phyloP scores from a whole-genome alignment of 2,888 invertebrate genomes.

The Drosophila kambysellisi region DNA sequence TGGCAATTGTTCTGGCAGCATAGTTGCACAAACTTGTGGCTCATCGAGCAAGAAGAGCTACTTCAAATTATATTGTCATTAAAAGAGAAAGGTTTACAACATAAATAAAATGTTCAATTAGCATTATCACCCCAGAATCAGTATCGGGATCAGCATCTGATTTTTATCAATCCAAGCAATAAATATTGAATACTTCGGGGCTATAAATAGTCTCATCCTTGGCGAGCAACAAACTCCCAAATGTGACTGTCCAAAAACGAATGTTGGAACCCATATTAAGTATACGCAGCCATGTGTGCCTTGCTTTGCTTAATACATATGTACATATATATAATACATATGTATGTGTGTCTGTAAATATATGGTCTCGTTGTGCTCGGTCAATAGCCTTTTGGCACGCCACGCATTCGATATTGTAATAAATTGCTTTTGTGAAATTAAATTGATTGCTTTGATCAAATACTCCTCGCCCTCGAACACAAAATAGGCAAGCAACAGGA shows the following conservation, averaged over 20 bases:
- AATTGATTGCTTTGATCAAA: conserved; percentile 80
- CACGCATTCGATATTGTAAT: conserved; percentile 62
- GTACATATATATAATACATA: neutral
- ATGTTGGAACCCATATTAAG: conserved; percentile 34
- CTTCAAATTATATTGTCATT: neutral
- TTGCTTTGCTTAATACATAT: neutral
- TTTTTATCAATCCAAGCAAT: conserved; percentile 21
- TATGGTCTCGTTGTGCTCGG: conserved; percentile 27
- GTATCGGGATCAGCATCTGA: conserved; percentile 22
- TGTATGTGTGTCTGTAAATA: neutral
- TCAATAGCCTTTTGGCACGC: conserved; percentile 60
- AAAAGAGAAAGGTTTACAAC: neutral
- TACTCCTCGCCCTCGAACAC: conserved; percentile 38
- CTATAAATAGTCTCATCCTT: conserved; percentile 18
- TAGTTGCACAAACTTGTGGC: neutral
- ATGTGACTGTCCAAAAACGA: conserved; percentile 2
- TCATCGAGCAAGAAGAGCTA: neutral
- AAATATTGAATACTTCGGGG: conserved; percentile 16
- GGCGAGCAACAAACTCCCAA: neutral
- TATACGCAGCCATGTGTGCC: conserved; percentile 36
- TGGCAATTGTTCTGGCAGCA: conserved; percentile 57
- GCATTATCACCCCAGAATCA: conserved; percentile 26
- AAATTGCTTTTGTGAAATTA: conserved; percentile 76
- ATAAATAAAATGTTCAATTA: neutral
- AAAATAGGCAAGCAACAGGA: conserved; percentile 37